Conservation (phyloP, 2,113 vertebrate genomes). For the Entomyzon cyanotis region DNA sequence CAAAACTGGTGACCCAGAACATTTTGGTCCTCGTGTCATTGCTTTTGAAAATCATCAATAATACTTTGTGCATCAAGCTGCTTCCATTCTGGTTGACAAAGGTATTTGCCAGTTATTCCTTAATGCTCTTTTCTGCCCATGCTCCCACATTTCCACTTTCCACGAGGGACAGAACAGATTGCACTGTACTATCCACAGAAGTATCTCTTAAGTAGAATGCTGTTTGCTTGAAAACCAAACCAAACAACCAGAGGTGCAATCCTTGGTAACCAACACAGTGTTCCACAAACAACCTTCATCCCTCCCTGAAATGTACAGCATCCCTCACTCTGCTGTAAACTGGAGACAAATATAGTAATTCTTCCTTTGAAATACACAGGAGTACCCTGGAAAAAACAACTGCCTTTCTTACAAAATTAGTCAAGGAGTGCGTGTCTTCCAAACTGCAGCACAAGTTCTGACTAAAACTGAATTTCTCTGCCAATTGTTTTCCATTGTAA, state of each 20-base stretch:
- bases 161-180: neutral
- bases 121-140: neutral
- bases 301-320: neutral
- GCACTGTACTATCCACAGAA: neutral
- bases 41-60: neutral
- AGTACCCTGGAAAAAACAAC: neutral
- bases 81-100: neutral
- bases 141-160: neutral
- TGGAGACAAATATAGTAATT: neutral
- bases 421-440: neutral
- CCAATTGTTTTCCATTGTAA: neutral
- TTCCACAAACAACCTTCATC: neutral
- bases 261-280: neutral
- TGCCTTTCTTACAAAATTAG: neutral
- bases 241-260: neutral
- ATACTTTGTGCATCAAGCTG: neutral
- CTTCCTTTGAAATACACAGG: neutral
- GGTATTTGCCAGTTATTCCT: neutral
- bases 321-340: neutral
- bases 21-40: neutral
- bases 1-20: neutral
- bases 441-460: neutral
- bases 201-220: neutral
- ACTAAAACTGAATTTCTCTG: neutral
- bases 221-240: neutral